Conservation (phyloP, 2,888 invertebrate genomes). For the Ophion obscuratus region DNA sequence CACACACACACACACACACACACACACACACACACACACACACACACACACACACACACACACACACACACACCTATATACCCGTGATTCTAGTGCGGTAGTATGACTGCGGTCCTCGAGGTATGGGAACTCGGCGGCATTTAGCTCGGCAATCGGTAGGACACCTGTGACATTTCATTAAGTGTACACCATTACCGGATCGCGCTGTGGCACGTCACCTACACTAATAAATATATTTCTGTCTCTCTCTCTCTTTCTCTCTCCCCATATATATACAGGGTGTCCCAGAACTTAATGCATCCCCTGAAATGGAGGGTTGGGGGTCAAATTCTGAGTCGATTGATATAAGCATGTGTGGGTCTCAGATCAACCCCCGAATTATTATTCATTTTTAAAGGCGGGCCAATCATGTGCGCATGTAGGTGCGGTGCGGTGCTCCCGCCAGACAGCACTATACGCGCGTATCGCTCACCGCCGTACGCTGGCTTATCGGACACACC, state of each 20-base stretch:
- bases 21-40: neutral
- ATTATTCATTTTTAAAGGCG: too few species aligned
- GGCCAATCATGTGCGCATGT: too few species aligned
- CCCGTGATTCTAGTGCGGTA: constrained; percentile 2
- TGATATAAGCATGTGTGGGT: too few species aligned
- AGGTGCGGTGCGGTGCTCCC: too few species aligned
- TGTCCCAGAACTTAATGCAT: too few species aligned
- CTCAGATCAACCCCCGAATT: too few species aligned
- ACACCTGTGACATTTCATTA: constrained; percentile 84
- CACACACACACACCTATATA: neutral
- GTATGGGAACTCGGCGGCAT: constrained; percentile 81
- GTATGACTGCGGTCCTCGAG: constrained; percentile 65
- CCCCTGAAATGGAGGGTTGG: too few species aligned
- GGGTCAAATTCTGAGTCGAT: too few species aligned
- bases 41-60: neutral
- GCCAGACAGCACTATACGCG: too few species aligned
- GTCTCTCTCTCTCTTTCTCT: neutral
- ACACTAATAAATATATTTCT: neutral
- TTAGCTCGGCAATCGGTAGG: constrained; percentile 81
- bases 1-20: neutral
- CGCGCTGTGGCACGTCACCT: constrained; percentile 45
- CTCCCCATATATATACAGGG: too few species aligned
- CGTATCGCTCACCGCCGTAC: too few species aligned
- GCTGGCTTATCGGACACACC: too few species aligned
- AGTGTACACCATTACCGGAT: constrained; percentile 75